phyloP scores from a whole-genome alignment of 1,140 invertebrate species.

The Eumaeus atala region DNA sequence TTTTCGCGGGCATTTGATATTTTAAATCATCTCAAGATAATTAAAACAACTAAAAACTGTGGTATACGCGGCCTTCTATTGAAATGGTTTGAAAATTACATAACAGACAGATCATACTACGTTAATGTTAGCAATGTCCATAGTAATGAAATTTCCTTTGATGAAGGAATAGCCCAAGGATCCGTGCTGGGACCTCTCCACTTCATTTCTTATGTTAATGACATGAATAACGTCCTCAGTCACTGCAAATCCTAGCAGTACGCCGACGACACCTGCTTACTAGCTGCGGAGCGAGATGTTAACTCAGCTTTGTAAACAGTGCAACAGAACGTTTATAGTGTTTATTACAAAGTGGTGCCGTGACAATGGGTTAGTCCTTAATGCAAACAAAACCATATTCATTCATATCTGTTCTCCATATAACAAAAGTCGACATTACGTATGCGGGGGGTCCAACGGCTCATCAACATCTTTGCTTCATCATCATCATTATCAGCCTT shows the following conservation, averaged over 20 bases:
- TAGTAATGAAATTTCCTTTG: no score
- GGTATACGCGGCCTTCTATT: no score
- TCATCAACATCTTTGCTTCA: background rate
- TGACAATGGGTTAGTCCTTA: slow-evolving; percentile 18
- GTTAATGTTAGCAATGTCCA: no score
- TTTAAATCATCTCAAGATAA: no score
- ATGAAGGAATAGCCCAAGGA: slow-evolving; percentile 26
- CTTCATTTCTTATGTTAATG: slow-evolving; percentile 24
- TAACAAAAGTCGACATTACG: slow-evolving; percentile 3
- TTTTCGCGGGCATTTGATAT: no score
- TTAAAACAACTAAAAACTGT: no score
- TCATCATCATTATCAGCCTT: no score
- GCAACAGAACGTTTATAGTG: slow-evolving; percentile 15
- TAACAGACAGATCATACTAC: no score
- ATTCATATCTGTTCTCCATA: slow-evolving; percentile 14
- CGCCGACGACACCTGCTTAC: slow-evolving; percentile 23
- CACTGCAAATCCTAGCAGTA: slow-evolving; percentile 16
- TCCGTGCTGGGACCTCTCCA: slow-evolving; percentile 26
- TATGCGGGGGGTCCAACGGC: background rate
- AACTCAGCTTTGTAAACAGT: slow-evolving; percentile 3
- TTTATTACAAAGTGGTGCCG: slow-evolving; percentile 19
- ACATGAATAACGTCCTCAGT: slow-evolving; percentile 16
- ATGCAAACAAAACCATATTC: slow-evolving; percentile 16
- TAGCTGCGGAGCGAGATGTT: slow-evolving; percentile 15
- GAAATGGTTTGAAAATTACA: no score